Conservation (phyloP, 2,113 vertebrate genomes). For the Clarias magur region DNA sequence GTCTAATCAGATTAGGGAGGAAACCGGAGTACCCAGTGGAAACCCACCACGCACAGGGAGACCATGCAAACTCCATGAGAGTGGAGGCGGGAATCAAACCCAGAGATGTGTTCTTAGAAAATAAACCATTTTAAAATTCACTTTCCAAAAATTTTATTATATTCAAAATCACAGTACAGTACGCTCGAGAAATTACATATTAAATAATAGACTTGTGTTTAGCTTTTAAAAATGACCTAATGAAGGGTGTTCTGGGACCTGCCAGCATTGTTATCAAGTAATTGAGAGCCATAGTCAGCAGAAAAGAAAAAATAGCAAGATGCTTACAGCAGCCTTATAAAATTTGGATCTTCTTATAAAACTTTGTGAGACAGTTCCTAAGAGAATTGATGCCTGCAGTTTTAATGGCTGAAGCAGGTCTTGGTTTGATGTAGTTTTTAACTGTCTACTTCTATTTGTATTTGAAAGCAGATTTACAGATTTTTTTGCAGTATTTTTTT, state of each 20-base stretch:
- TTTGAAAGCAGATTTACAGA: background rate
- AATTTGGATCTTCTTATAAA: constrained; percentile 3
- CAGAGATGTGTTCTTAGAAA: background rate
- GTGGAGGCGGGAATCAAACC: too few relatives aligned
- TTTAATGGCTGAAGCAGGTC: background rate
- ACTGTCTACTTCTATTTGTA: background rate
- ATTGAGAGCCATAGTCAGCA: background rate
- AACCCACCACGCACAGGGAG: too few relatives aligned
- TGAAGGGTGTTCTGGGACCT: background rate
- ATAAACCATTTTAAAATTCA: background rate
- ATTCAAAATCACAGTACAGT: background rate
- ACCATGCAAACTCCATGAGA: too few relatives aligned
- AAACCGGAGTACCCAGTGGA: too few relatives aligned
- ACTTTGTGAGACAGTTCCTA: background rate
- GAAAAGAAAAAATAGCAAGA: background rate
- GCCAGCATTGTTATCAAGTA: background rate
- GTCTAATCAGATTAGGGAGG: too few relatives aligned
- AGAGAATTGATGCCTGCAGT: background rate
- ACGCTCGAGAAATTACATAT: background rate
- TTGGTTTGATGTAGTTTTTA: constrained; percentile 1
- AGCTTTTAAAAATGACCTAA: background rate
- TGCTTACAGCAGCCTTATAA: background rate
- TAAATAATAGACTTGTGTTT: background rate
- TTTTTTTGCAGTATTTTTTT: background rate
- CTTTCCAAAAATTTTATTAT: background rate